phyloP scores from a whole-genome alignment of 2,113 vertebrate species.

The Cottus gobio region DNA sequence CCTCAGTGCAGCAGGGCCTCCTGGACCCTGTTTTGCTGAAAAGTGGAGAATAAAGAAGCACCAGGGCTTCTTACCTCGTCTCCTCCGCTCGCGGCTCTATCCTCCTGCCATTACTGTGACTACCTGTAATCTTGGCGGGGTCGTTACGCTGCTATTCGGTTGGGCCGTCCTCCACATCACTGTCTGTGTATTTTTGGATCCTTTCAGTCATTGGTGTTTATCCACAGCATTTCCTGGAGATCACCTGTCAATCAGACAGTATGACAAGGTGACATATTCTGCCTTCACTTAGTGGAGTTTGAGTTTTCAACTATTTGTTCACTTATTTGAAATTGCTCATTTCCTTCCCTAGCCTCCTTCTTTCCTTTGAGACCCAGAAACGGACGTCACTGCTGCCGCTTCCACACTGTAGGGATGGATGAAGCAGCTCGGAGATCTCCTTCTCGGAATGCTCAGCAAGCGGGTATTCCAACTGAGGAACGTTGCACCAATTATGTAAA shows the following conservation, averaged over 20 bases:
- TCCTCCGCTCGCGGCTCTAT: slow-evolving; percentile 8
- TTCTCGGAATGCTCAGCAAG: not conserved
- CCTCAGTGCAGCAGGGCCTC: slow-evolving; percentile 4
- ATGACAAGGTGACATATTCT: slow-evolving; percentile 17
- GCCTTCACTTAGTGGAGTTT: slow-evolving; percentile 8
- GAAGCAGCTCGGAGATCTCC: not conserved
- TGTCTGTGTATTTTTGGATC: slow-evolving; percentile 38
- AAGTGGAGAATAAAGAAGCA: slow-evolving; percentile 35
- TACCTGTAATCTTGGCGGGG: slow-evolving; percentile 19
- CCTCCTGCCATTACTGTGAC: slow-evolving; percentile 25
- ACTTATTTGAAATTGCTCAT: slow-evolving; percentile 6
- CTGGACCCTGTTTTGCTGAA: slow-evolving; percentile 36
- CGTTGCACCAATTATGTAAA: not conserved
- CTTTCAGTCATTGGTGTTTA: slow-evolving; percentile 37
- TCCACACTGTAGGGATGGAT: not conserved
- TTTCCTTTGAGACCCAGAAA: not conserved
- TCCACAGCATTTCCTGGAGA: slow-evolving; percentile 6
- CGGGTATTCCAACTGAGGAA: not conserved
- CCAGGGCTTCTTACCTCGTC: not conserved
- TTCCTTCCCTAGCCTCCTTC: not conserved
- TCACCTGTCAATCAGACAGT: slow-evolving; percentile 25
- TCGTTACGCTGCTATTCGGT: slow-evolving; percentile 23
- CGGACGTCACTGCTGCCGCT: not conserved
- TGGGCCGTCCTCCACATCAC: slow-evolving; percentile 17
- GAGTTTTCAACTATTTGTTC: not conserved